Percentiles rank a stretch among this genome's conserved stretches.
These are phyloP conservation scores for Parus major DNA, from an alignment of 2,113 vertebrate species.

Conservation along the genomic window DNA sequence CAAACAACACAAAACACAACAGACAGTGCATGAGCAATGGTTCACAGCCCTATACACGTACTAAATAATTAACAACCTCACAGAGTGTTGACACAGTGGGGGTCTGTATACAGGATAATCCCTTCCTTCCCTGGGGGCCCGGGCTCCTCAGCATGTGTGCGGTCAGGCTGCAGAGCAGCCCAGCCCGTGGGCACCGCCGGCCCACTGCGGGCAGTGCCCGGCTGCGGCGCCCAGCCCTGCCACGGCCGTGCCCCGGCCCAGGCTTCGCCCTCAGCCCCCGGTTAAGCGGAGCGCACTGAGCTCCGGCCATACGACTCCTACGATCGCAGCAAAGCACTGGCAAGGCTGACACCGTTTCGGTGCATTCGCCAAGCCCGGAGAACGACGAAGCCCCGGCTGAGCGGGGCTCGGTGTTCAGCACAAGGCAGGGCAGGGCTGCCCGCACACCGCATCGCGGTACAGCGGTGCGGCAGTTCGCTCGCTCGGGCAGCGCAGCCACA, in stretches of 20 bases:
- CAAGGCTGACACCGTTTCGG: neutral
- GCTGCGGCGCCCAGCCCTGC: neutral
- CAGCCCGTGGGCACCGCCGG: neutral
- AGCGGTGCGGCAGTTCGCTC: neutral
- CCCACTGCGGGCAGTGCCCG: neutral
- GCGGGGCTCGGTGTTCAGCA: neutral
- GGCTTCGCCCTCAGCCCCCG: neutral
- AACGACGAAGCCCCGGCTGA: neutral
- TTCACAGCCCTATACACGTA: neutral
- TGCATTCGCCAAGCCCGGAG: neutral
- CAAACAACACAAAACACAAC: neutral
- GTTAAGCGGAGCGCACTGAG: neutral
- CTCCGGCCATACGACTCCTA: neutral
- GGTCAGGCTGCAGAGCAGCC: neutral
- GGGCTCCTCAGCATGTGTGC: neutral
- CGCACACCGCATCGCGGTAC: neutral
- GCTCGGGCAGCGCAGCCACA: neutral
- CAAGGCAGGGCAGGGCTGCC: neutral
- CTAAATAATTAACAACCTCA: neutral
- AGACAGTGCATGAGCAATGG: neutral
- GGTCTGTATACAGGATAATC: accelerated
- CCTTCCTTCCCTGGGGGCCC: neutral
- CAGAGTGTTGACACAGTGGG: accelerated
- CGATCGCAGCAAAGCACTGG: neutral
- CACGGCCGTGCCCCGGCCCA: neutral